Evolutionary conservation across 2,113 vertebrate species (phyloP).

Genomic region (Pseudopodoces humilis): DNA sequence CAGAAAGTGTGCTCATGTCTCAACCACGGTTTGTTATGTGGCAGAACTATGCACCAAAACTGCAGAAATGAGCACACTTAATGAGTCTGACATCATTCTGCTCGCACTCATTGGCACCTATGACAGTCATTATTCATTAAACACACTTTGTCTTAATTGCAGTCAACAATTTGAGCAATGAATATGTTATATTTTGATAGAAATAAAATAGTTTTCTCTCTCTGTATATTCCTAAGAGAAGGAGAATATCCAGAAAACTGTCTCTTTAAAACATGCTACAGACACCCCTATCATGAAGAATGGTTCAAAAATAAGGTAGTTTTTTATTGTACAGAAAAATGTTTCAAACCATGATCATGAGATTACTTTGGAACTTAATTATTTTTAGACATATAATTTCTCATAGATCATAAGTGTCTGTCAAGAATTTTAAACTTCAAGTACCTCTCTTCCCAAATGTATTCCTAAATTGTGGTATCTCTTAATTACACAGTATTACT

Average conservation of each 20-base stretch:
- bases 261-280: not conserved
- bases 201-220: not conserved
- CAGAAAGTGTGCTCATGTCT: not conserved
- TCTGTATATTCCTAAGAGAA: not conserved
- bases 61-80: not conserved
- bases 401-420: not conserved
- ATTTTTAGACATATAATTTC: not conserved
- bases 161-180: not conserved
- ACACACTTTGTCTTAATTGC: not conserved
- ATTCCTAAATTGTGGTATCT: not conserved
- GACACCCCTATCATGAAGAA: not conserved
- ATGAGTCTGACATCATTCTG: not conserved
- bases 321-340: not conserved
- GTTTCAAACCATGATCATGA: not conserved
- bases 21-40: not conserved
- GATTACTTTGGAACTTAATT: not conserved
- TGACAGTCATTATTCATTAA: not conserved
- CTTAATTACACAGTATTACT: not conserved
- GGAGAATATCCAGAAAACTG: not conserved
- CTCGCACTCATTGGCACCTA: not conserved
- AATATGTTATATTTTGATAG: not conserved
- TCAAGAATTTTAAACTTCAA: not conserved
- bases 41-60: not conserved
- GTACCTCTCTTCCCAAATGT: not conserved
- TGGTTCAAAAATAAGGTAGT: not conserved